Evolutionary conservation across 2,113 vertebrate genomes (phyloP), one percentile per base, ranked within the genome.

Genomic region (Oncorhynchus mykiss): DNA sequence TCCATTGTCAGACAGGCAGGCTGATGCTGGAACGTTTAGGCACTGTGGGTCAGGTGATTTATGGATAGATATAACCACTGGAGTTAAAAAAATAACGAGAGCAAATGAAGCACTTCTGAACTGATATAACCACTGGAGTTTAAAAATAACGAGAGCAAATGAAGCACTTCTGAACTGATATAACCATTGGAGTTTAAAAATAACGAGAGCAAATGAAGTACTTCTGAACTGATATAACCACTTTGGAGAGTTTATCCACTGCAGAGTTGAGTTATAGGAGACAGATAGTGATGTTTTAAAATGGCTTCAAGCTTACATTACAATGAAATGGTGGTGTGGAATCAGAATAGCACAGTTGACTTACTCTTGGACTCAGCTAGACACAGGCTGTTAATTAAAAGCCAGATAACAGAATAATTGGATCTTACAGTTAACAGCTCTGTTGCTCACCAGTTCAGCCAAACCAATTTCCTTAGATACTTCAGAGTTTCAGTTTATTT

Each of bases 81-180:
- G 82, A 87, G 87, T 90, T 89, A n/a, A 83, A 89, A 84, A 90
- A 14, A 92, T 87, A 91, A 91, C 86, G 89, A 83, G 74, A 82
- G 77, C 78, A 82, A 87, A 86, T 27, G 2, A 27, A 27, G 27
- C 27, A 27, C 27, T 27, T 27, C 27, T 27, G n/a, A n/a, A n/a
- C n/a, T n/a, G n/a, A n/a, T n/a, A n/a, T n/a, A n/a, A n/a, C n/a
- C n/a, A n/a, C n/a, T n/a, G n/a, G n/a, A 87, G 87, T 90, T 89
- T 24, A 83, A 89, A 84, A 90, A 14, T 87, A 91, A 91, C 86
- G 89, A 83, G 74, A 82, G 77, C 78, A 82, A 87, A 86, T 27
- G 3, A 27, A 27, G 27, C 27, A 27, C 27, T 27, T 27, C 27
- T 27, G 79, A 77, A 8, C 79, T 82, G 13, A 80, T 66, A 77